These are phyloP conservation scores for Diadema setosum DNA, from an alignment of 35 echinoderm and acorn worm genomes.

Conservation along the genomic window DNA sequence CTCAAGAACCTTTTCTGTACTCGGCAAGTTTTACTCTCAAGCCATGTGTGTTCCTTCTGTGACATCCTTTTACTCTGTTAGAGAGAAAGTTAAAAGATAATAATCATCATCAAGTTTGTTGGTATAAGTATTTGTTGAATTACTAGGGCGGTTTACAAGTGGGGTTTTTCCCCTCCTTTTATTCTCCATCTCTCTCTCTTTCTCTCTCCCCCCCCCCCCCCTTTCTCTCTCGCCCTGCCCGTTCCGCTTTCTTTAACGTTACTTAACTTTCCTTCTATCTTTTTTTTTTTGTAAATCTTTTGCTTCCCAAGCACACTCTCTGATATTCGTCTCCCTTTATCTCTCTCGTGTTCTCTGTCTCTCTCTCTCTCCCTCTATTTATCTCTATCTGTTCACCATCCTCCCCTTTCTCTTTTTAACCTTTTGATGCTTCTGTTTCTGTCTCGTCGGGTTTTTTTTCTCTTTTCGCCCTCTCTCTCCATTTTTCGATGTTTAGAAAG, in stretches of 20 bases:
- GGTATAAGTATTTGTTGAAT: too few relatives aligned
- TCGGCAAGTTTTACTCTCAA: too few relatives aligned
- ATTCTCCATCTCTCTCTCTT: neutral
- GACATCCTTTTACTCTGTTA: too few relatives aligned
- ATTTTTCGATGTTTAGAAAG: too few relatives aligned
- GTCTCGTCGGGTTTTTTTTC: too few relatives aligned
- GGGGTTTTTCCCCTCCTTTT: neutral
- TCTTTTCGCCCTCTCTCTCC: too few relatives aligned
- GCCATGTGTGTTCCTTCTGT: too few relatives aligned
- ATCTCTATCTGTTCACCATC: neutral
- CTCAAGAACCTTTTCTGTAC: too few relatives aligned
- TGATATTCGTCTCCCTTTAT: neutral
- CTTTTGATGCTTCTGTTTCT: too few relatives aligned
- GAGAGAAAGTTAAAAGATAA: too few relatives aligned
- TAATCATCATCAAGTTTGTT: too few relatives aligned
- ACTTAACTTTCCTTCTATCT: neutral
- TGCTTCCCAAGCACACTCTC: neutral
- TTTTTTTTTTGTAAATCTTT: neutral
- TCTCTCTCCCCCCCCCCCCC: neutral
- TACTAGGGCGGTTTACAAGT: too few relatives aligned
- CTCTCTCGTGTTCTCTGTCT: neutral
- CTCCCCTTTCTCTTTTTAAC: neutral
- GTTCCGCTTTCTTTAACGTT: neutral
- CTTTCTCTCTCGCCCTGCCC: neutral
- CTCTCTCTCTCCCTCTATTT: neutral